phyloP scores from a whole-genome alignment of 2,797 vertebrate species.

The Malacoraja senta region DNA sequence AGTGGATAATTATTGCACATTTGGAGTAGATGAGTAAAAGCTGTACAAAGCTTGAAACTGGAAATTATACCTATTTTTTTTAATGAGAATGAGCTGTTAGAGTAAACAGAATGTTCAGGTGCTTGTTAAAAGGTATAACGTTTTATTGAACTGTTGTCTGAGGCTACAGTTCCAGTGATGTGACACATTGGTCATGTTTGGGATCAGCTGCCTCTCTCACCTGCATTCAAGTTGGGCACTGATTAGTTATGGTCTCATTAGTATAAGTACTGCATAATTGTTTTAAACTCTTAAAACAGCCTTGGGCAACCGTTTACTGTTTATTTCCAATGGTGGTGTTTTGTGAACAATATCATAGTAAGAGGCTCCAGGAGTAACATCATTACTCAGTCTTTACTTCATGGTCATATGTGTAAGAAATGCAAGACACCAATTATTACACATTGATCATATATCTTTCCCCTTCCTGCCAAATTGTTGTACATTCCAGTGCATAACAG shows the following conservation, averaged over 20 bases:
- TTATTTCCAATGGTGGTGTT: background rate
- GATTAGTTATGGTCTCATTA: background rate
- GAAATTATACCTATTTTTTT: background rate
- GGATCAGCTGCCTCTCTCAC: background rate
- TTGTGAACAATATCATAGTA: background rate
- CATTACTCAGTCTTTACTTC: background rate
- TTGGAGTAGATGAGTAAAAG: background rate
- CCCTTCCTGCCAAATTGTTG: background rate
- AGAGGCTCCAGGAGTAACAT: background rate
- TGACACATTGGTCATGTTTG: background rate
- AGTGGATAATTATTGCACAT: background rate
- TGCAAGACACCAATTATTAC: background rate
- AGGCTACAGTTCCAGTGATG: background rate
- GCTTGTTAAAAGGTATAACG: background rate
- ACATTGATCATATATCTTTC: background rate
- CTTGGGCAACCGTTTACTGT: background rate
- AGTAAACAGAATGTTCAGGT: background rate
- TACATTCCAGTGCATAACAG: background rate
- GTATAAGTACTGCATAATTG: background rate
- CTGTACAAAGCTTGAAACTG: background rate
- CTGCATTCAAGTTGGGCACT: background rate
- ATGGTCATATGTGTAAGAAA: background rate
- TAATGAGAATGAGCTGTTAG: background rate
- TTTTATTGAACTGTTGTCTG: background rate
- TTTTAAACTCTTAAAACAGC: background rate